Conservation (phyloP, 2,113 vertebrate species). For the Mellivora capensis region DNA sequence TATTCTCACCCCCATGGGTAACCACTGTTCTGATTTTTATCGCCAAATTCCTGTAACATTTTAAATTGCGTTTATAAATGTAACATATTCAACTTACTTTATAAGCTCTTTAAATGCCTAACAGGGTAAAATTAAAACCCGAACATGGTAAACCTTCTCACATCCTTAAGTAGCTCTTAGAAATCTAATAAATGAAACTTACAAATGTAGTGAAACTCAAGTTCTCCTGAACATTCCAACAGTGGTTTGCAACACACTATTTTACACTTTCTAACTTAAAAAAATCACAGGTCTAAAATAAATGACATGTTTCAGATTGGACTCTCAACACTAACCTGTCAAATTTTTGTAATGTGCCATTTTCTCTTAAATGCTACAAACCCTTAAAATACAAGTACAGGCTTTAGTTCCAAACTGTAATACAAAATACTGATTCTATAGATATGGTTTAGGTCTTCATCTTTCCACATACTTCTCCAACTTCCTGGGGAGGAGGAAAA, state of each 20-base stretch:
- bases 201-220: constrained; percentile 21
- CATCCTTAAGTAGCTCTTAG: constrained; percentile 8
- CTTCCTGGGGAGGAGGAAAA: not conserved
- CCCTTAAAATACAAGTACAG: not conserved
- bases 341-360: not conserved
- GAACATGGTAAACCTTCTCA: not conserved
- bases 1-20: not conserved
- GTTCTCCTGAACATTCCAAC: not conserved
- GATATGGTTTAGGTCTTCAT: not conserved
- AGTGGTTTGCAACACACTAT: constrained; percentile 12
- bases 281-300: constrained; percentile 39
- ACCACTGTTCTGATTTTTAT: constrained; percentile 33
- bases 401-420: not conserved
- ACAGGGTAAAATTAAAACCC: constrained; percentile 32
- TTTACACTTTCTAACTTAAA: constrained; percentile 25
- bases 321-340: constrained; percentile 29
- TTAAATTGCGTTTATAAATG: constrained; percentile 49
- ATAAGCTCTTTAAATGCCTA: constrained; percentile 48
- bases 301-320: not conserved
- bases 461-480: not conserved
- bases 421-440: not conserved
- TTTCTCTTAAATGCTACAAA: not conserved
- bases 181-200: constrained; percentile 38
- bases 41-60: constrained; percentile 34
- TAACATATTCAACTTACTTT: constrained; percentile 27